phyloP scores from a whole-genome alignment of 2,113 vertebrate genomes.

The Clarias gariepinus region DNA sequence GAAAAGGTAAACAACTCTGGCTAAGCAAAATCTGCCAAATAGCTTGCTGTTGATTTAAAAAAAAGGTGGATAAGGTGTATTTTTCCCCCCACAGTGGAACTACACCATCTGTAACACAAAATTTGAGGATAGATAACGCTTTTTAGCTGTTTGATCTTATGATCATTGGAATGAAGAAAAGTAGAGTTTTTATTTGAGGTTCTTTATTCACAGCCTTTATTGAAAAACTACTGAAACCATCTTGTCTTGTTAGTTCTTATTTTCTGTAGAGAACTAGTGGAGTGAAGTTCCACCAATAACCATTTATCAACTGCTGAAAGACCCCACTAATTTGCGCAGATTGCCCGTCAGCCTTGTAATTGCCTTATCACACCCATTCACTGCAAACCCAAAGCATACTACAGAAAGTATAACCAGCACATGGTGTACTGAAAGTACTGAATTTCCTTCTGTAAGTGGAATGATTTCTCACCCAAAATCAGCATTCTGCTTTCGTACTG shows the following conservation, averaged over 20 bases:
- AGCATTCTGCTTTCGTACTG: conserved; percentile 7
- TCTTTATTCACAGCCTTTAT: not conserved
- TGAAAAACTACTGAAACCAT: not conserved
- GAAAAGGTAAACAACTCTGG: conserved; percentile 49
- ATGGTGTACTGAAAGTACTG: not conserved
- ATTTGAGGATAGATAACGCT: not conserved
- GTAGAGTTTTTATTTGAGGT: not conserved
- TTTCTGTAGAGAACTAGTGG: not conserved
- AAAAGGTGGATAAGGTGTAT: conserved; percentile 1
- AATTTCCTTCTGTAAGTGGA: conserved; percentile 27
- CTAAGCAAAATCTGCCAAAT: conserved; percentile 43
- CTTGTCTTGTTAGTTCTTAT: not conserved
- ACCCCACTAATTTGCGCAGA: conserved; percentile 3
- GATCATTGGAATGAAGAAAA: not conserved
- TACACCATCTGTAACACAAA: not conserved
- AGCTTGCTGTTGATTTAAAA: conserved; percentile 13
- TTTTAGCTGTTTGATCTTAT: not conserved
- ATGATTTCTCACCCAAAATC: not conserved
- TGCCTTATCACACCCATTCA: conserved; percentile 44
- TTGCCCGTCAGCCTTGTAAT: not conserved
- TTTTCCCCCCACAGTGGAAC: not conserved
- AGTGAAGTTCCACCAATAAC: not conserved
- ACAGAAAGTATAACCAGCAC: conserved; percentile 38
- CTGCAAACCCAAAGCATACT: conserved; percentile 52
- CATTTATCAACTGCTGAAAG: conserved; percentile 7